Conservation (phyloP, 2,113 vertebrate genomes). For the Sinocyclocheilus maitianheensis region DNA sequence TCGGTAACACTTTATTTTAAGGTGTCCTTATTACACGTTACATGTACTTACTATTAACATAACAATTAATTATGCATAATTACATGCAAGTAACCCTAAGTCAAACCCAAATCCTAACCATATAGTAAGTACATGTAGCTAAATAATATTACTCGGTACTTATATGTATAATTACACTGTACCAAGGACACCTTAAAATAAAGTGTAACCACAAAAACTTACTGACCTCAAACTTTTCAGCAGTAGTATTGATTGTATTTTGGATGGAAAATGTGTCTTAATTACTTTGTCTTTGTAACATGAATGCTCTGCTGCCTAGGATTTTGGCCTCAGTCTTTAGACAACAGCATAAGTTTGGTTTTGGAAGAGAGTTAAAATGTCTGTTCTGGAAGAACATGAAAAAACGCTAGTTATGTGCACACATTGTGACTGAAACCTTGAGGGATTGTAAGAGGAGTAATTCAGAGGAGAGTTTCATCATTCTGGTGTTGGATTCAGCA, state of each 20-base stretch:
- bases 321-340: background rate
- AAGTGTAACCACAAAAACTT: background rate
- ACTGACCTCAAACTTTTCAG: background rate
- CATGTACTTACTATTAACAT: no score
- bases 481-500: slow-evolving; percentile 39
- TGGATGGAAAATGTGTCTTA: background rate
- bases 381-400: background rate
- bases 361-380: slow-evolving; percentile 10
- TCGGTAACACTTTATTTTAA: no score
- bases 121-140: no score
- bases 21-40: no score
- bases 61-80: no score
- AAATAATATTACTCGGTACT: no score
- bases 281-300: background rate
- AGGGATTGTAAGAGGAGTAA: slow-evolving; percentile 25
- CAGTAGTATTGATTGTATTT: background rate
- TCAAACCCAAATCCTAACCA: no score
- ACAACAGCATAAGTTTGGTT: background rate
- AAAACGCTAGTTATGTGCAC: background rate
- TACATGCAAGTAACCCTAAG: no score
- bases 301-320: background rate
- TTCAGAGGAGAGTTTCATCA: slow-evolving; percentile 44
- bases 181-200: no score
- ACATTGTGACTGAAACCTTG: slow-evolving; percentile 20
- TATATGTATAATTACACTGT: no score